A percentile compares a stretch with the other conserved stretches of the same genome.
Evolutionary conservation across 2,113 vertebrate species (phyloP).

Genomic region (Lophura nycthemera): DNA sequence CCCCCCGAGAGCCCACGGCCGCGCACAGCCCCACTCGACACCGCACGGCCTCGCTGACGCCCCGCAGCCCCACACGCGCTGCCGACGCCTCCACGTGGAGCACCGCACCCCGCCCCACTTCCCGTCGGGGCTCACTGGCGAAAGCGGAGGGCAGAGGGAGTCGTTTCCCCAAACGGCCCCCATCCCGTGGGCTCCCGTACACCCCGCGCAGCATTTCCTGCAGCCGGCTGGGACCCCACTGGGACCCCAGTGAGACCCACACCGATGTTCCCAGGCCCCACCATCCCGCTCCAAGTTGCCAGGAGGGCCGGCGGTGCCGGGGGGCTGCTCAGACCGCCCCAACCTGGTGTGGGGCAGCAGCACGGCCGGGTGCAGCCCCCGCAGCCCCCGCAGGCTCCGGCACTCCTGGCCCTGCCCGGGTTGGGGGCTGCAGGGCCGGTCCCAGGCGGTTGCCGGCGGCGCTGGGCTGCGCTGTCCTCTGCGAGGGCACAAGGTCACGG

Average conservation of each 20-base stretch:
- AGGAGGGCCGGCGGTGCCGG: not conserved
- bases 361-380: not conserved
- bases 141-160: not conserved
- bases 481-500: slow-evolving; percentile 50
- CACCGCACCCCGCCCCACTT: not conserved
- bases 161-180: not conserved
- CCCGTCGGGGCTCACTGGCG: not conserved
- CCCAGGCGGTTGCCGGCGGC: not conserved
- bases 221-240: not conserved
- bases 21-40: too few relatives aligned
- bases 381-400: not conserved
- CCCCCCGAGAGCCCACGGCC: not conserved
- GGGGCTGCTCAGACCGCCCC: not conserved
- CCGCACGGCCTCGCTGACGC: not conserved
- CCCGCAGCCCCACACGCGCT: not conserved
- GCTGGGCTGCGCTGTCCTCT: not conserved
- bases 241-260: not conserved
- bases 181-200: not conserved
- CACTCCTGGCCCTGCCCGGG: not conserved
- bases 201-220: not conserved
- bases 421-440: not conserved
- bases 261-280: not conserved
- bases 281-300: not conserved
- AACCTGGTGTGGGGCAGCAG: not conserved
- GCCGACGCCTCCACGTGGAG: not conserved